Evolutionary conservation across 2,113 vertebrate genomes (phyloP).

Genomic region (Antigone vipio): DNA sequence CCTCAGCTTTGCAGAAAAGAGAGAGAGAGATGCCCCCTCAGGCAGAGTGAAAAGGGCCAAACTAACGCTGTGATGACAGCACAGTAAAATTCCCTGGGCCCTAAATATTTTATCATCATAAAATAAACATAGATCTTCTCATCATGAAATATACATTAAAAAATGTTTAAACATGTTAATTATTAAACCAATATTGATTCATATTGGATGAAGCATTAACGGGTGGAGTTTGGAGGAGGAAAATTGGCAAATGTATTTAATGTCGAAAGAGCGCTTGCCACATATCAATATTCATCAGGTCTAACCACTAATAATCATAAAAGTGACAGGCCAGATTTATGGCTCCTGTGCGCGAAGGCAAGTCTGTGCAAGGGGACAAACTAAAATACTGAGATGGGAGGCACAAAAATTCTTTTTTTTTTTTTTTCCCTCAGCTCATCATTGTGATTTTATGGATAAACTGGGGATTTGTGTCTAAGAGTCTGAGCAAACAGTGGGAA

Average conservation of each 20-base stretch:
- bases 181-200: conserved; percentile 86
- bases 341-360: not conserved
- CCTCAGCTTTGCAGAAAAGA: not conserved
- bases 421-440: not conserved
- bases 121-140: conserved; percentile 80
- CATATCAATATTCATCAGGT: conserved; percentile 80
- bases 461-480: not conserved
- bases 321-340: conserved; percentile 75
- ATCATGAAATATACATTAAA: conserved; percentile 81
- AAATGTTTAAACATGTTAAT: conserved; percentile 84
- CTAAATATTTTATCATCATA: conserved; percentile 83
- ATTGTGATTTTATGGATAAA: conserved; percentile 28
- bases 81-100: conserved; percentile 45
- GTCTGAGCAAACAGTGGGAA: conserved; percentile 42
- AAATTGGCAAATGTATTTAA: conserved; percentile 81
- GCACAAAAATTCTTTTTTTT: not conserved
- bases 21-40: conserved; percentile 34
- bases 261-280: conserved; percentile 69
- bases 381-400: conserved; percentile 21
- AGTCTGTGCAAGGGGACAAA: conserved; percentile 22
- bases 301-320: conserved; percentile 80
- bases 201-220: conserved; percentile 80
- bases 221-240: conserved; percentile 56
- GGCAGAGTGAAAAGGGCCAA: conserved; percentile 38
- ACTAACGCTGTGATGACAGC: conserved; percentile 50